Conservation (phyloP, 2,797 vertebrate genomes). For the Numenius phaeopus region DNA sequence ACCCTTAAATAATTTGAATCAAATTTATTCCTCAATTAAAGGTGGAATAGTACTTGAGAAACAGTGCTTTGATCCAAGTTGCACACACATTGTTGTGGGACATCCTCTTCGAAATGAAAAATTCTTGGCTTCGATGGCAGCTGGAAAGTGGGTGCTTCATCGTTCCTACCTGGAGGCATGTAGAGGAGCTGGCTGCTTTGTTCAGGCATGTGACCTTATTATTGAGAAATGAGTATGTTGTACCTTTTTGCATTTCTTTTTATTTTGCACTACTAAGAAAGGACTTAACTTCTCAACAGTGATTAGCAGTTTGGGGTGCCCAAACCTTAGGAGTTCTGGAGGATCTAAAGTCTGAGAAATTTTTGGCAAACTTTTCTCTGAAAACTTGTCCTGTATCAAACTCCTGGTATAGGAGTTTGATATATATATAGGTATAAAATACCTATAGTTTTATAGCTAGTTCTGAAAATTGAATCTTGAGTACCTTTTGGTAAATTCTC, state of each 20-base stretch:
- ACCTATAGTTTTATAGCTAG: neutral
- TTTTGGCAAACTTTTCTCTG: neutral
- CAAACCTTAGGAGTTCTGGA: neutral
- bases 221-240: neutral
- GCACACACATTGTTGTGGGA: constrained; percentile 96
- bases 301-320: neutral
- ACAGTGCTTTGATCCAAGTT: constrained; percentile 94
- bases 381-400: neutral
- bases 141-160: constrained; percentile 98
- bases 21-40: constrained; percentile 53
- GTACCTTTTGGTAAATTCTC: neutral
- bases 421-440: no score
- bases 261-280: neutral
- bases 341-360: neutral
- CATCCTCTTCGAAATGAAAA: constrained; percentile 96
- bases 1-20: neutral
- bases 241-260: neutral
- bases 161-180: constrained; percentile 96
- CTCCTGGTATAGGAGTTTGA: neutral
- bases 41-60: constrained; percentile 93
- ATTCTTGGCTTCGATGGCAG: constrained; percentile 95
- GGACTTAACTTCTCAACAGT: neutral
- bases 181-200: constrained; percentile 84
- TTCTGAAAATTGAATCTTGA: neutral
- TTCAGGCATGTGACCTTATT: constrained; percentile 81